Evolutionary conservation across 1,140 invertebrate species (phyloP), one percentile per base, ranked within the genome.

Genomic region (roundworm (Caenorhabditis elegans)): DNA sequence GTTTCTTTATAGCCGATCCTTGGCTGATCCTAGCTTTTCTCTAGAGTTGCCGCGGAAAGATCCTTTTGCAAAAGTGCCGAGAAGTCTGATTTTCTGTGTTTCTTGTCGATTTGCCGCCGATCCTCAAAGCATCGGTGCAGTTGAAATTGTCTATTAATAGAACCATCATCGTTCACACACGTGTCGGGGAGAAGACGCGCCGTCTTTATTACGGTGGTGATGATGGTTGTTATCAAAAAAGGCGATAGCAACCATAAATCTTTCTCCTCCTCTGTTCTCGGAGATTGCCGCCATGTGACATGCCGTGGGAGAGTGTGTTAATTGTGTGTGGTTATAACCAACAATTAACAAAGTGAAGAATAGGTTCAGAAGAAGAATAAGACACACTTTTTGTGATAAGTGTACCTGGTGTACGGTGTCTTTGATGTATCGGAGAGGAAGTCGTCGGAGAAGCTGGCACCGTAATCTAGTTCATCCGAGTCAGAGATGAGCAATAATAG

Each of bases 61-160:
- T n/a, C n/a, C n/a, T n/a, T n/a, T n/a, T n/a, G n/a, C n/a, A n/a
- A n/a, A n/a, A n/a, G n/a, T n/a, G n/a, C n/a, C n/a, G n/a, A n/a
- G n/a, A n/a, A n/a, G n/a, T n/a, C n/a, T n/a, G n/a, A n/a, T n/a
- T n/a, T n/a, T n/a, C n/a, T n/a, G n/a, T n/a, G n/a, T n/a, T n/a
- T n/a, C n/a, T n/a, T n/a, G n/a, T n/a, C n/a, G n/a, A n/a, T n/a
- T n/a, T n/a, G n/a, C n/a, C n/a, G n/a, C n/a, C n/a, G n/a, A n/a
- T n/a, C n/a, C n/a, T n/a, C n/a, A n/a, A n/a, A n/a, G n/a, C n/a
- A n/a, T n/a, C n/a, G n/a, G n/a, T n/a, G n/a, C n/a, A n/a, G n/a
- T n/a, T n/a, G n/a, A n/a, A n/a, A n/a, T n/a, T n/a, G n/a, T 19
- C 60, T 43, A 70, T 70, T 70, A 70, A 70, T 70, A 70, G 60